Evolutionary conservation across 2,888 invertebrate genomes (phyloP).

Genomic region (Resseliella maxima): DNA sequence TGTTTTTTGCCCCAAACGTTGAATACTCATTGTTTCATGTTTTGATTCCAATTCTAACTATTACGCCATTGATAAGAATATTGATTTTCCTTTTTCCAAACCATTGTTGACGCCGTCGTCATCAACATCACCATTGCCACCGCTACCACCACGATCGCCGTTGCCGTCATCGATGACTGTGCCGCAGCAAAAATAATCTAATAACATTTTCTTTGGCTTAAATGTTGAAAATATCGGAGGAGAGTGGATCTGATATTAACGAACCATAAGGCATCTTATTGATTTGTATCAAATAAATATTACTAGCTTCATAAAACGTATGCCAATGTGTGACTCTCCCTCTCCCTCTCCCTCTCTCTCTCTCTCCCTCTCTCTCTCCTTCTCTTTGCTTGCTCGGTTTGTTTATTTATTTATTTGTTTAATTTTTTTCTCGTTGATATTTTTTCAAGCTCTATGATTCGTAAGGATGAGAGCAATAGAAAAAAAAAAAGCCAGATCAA

Average conservation of each 20-base stretch:
- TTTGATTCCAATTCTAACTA: neutral
- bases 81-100: constrained; percentile 5
- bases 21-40: neutral
- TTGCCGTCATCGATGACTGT: neutral
- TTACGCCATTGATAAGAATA: constrained; percentile 26
- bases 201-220: neutral
- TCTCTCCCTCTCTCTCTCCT: neutral
- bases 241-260: constrained; percentile 38
- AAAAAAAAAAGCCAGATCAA: neutral
- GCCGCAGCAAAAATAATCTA: constrained; percentile 16
- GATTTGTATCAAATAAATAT: constrained; percentile 51
- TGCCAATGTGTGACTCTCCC: neutral
- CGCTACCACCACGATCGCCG: neutral
- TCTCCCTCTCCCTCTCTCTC: neutral
- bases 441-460: neutral
- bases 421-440: neutral
- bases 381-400: neutral
- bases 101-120: neutral
- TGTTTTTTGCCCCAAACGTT: neutral
- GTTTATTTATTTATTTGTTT: neutral
- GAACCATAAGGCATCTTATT: constrained; percentile 53
- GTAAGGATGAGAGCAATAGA: neutral
- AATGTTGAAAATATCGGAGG: neutral
- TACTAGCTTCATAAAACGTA: constrained; percentile 37
- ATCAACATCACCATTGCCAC: neutral